Evolutionary conservation across 2,888 invertebrate genomes (phyloP).

Genomic region (Zelleria hepariella): DNA sequence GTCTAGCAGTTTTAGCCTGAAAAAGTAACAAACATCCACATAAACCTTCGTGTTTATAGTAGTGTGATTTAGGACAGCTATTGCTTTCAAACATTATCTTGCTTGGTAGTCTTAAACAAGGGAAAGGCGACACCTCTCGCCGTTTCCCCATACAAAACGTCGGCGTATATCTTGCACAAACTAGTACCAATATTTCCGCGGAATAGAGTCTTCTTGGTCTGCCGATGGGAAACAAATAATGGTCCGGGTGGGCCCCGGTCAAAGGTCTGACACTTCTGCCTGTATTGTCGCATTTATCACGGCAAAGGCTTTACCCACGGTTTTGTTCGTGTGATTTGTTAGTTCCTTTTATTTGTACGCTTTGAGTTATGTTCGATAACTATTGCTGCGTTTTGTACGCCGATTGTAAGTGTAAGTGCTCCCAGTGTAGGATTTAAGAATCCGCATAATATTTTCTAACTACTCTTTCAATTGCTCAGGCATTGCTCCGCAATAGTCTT

Average conservation of each 20-base stretch:
- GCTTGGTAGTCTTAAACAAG: background rate
- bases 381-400: background rate
- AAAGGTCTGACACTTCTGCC: slow-evolving; percentile 1
- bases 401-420: background rate
- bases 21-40: no score
- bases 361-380: background rate
- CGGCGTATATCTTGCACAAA: slow-evolving; percentile 3
- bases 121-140: background rate
- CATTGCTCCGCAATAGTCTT: no score
- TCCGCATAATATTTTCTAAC: no score
- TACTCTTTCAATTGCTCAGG: no score
- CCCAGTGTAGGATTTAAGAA: background rate
- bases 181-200: slow-evolving; percentile 9
- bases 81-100: background rate
- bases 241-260: slow-evolving; percentile 22
- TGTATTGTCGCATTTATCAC: slow-evolving; percentile 1
- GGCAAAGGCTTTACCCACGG: background rate
- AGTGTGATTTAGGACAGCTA: no score
- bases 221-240: slow-evolving; percentile 27
- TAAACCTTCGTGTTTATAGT: no score
- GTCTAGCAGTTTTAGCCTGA: no score
- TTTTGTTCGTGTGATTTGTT: background rate
- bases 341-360: background rate
- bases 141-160: background rate
- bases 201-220: slow-evolving; percentile 1